A percentile compares a stretch with the other conserved stretches of the same genome.
Conservation (phyloP, 1,140 invertebrate species). For the Heliothis virescens region DNA sequence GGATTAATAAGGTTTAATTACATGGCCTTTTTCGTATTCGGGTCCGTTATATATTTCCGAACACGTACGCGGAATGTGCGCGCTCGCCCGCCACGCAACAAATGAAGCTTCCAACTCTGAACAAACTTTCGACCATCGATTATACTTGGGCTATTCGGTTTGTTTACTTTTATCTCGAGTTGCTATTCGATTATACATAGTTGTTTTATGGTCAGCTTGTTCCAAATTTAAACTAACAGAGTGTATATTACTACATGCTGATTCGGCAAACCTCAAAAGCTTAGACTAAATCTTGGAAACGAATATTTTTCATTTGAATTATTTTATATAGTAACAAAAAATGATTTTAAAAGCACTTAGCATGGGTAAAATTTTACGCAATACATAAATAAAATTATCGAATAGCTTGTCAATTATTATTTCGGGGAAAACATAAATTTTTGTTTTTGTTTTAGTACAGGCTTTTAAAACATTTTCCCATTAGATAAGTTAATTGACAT, state of each 20-base stretch:
- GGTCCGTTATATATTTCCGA: slow-evolving; percentile 55
- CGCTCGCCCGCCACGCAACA: slow-evolving; percentile 47
- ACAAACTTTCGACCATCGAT: slow-evolving; percentile 50
- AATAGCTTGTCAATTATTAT: too few species aligned
- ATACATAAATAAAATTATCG: too few species aligned
- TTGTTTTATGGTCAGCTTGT: not conserved
- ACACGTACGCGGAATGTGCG: slow-evolving; percentile 61
- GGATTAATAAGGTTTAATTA: slow-evolving; percentile 79
- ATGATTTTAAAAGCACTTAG: too few species aligned
- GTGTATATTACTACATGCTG: too few species aligned
- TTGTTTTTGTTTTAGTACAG: too few species aligned
- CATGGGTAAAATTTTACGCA: too few species aligned
- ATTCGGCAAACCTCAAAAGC: too few species aligned
- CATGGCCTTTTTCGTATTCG: slow-evolving; percentile 62
- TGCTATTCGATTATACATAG: not conserved
- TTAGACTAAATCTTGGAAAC: too few species aligned
- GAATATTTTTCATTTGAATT: too few species aligned
- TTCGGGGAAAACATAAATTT: too few species aligned
- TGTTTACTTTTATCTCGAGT: slow-evolving; percentile 28
- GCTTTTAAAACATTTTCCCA: not conserved
- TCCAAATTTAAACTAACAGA: too few species aligned
- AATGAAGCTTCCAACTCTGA: slow-evolving; percentile 48
- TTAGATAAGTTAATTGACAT: not conserved
- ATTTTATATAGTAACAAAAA: too few species aligned
- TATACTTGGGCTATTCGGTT: slow-evolving; percentile 1